Evolutionary conservation across 92 coral and sea anemone species (phyloP).

Genomic region (Paramuricea clavata): DNA sequence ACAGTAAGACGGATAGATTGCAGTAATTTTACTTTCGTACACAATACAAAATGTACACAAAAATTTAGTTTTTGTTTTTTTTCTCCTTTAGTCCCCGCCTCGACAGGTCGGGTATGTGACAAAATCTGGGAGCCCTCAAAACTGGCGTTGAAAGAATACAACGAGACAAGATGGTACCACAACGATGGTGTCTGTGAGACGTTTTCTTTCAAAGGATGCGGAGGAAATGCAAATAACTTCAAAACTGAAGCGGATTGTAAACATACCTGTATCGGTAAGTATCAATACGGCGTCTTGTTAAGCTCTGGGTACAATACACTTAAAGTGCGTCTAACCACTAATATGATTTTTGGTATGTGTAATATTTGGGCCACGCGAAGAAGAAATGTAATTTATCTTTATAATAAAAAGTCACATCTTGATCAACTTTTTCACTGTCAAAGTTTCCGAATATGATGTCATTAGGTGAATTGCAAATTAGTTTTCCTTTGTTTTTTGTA

Average conservation of each 20-base stretch:
- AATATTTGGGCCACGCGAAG: too few relatives aligned
- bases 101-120: slow-evolving; percentile 67
- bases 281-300: background rate
- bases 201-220: slow-evolving; percentile 77
- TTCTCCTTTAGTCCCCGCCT: slow-evolving; percentile 17
- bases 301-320: too few relatives aligned
- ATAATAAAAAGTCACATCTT: too few relatives aligned
- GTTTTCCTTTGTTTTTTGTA: too few relatives aligned
- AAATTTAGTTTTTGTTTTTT: background rate
- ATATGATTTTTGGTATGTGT: too few relatives aligned
- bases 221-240: slow-evolving; percentile 88
- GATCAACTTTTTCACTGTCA: too few relatives aligned
- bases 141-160: slow-evolving; percentile 20
- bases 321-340: too few relatives aligned
- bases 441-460: too few relatives aligned
- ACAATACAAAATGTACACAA: background rate
- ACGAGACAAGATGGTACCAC: slow-evolving; percentile 58
- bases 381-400: too few relatives aligned
- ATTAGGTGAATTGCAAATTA: too few relatives aligned
- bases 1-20: background rate
- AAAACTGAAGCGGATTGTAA: slow-evolving; percentile 65
- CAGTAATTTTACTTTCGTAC: background rate
- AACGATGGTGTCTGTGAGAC: slow-evolving; percentile 66
- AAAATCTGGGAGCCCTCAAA: slow-evolving; percentile 75
- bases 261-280: slow-evolving; percentile 77